A percentile compares a stretch with the other conserved stretches of the same genome.
These are phyloP conservation scores for Drosophila glabriapex DNA, from an alignment of 2,888 invertebrate species.

Conservation along the genomic window DNA sequence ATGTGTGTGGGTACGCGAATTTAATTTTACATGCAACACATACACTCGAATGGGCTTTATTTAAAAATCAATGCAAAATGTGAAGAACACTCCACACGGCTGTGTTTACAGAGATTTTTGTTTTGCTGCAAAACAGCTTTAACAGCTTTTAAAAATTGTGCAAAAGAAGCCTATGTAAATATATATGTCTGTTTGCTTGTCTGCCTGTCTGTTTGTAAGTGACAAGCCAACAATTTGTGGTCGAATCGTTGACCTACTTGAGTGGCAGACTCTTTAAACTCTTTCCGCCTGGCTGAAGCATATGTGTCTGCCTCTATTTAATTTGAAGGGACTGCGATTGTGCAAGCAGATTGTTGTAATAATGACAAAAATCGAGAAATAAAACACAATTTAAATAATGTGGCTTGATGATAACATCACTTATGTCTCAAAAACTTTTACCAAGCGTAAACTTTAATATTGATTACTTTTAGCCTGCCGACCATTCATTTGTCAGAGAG, in stretches of 20 bases:
- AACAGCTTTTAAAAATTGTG: slow-evolving; percentile 25
- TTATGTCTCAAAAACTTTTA: background rate
- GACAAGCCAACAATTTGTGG: slow-evolving; percentile 15
- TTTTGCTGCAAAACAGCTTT: slow-evolving; percentile 8
- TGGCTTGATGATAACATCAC: slow-evolving; percentile 2
- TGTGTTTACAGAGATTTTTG: background rate
- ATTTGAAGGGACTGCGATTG: slow-evolving; percentile 32
- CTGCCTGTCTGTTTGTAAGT: slow-evolving; percentile 8
- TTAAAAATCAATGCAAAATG: slow-evolving; percentile 36
- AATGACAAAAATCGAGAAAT: slow-evolving; percentile 54
- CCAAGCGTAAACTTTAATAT: slow-evolving; percentile 6
- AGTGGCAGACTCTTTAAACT: slow-evolving; percentile 37
- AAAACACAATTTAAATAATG: slow-evolving; percentile 36
- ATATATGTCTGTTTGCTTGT: background rate
- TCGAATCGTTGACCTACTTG: slow-evolving; percentile 60
- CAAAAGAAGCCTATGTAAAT: slow-evolving; percentile 5
- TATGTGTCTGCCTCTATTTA: background rate
- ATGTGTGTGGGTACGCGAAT: slow-evolving; percentile 28
- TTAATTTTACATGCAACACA: slow-evolving; percentile 43
- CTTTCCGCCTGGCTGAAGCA: slow-evolving; percentile 13
- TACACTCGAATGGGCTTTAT: slow-evolving; percentile 43
- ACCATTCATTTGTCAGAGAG: slow-evolving; percentile 18
- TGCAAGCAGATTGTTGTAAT: slow-evolving; percentile 56
- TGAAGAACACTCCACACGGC: background rate
- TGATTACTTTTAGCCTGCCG: slow-evolving; percentile 18